These are phyloP conservation scores for Noctua pronuba DNA, from an alignment of 2,888 invertebrate genomes.

Conservation along the genomic window DNA sequence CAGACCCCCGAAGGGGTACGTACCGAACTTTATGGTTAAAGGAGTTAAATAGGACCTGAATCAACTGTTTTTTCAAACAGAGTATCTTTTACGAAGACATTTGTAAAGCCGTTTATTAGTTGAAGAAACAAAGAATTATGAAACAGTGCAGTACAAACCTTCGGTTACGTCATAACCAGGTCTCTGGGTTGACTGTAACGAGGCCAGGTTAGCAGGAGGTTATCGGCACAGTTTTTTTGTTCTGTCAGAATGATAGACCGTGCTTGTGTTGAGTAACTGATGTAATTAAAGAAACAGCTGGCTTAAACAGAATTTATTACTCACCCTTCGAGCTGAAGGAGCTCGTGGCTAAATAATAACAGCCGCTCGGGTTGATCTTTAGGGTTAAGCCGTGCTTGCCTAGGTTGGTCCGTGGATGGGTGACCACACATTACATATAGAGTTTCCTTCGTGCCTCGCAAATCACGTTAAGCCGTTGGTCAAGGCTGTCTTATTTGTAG, in stretches of 20 bases:
- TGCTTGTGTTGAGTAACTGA: background rate
- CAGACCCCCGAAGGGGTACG: no score
- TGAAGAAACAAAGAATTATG: background rate
- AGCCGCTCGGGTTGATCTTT: no score
- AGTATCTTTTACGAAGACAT: background rate
- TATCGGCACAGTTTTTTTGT: conserved; percentile 36
- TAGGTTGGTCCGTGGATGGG: no score
- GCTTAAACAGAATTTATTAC: background rate
- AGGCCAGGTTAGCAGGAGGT: conserved; percentile 38
- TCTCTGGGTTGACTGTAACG: background rate
- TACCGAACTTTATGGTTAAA: no score
- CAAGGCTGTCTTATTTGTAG: no score
- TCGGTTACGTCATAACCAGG: conserved; percentile 15
- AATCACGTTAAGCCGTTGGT: no score
- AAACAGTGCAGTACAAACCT: background rate
- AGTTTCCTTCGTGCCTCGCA: no score
- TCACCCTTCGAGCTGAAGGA: background rate
- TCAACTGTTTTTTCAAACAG: background rate
- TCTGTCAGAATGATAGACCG: conserved; percentile 3
- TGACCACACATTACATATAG: no score
- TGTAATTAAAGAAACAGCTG: background rate
- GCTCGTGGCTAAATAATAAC: no score
- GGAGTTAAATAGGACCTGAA: background rate
- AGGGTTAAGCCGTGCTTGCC: no score
- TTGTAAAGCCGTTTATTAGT: background rate